These are phyloP conservation scores for Pteromalus puparum DNA, from an alignment of 1,140 invertebrate genomes.

Conservation along the genomic window DNA sequence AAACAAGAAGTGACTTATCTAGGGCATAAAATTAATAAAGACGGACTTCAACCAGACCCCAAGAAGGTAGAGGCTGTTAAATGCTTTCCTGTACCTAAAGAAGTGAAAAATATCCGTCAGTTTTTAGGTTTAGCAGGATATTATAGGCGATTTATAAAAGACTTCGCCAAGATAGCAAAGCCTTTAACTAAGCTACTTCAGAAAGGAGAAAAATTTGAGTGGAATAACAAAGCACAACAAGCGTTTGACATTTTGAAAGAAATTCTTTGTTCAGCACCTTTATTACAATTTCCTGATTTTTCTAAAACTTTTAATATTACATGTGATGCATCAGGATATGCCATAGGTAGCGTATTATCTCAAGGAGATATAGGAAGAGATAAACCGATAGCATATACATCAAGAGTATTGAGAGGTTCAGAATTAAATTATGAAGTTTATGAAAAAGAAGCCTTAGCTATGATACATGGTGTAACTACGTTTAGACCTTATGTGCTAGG, in stretches of 20 bases:
- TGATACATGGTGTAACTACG: too few species aligned
- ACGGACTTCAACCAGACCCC: slow-evolving; percentile 6
- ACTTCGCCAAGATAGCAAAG: slow-evolving; percentile 11
- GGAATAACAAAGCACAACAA: not conserved
- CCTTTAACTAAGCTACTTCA: not conserved
- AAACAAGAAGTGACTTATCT: slow-evolving; percentile 15
- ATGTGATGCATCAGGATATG: slow-evolving; percentile 67
- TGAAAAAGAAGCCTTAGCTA: slow-evolving; percentile 27
- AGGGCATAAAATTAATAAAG: slow-evolving; percentile 8
- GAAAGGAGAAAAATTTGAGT: not conserved
- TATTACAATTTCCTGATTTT: slow-evolving; percentile 67
- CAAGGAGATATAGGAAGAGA: slow-evolving; percentile 51
- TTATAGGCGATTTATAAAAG: slow-evolving; percentile 19
- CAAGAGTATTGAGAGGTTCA: slow-evolving; percentile 55
- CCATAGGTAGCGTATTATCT: slow-evolving; percentile 65
- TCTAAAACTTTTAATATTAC: slow-evolving; percentile 65
- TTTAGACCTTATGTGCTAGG: slow-evolving; percentile 21
- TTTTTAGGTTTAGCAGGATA: slow-evolving; percentile 22
- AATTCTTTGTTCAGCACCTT: slow-evolving; percentile 41
- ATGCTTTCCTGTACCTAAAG: not conserved
- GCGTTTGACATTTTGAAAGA: slow-evolving; percentile 1
- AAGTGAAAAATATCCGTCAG: slow-evolving; percentile 11
- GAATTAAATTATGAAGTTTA: slow-evolving; percentile 37
- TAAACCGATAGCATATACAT: slow-evolving; percentile 43
- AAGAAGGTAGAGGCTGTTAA: not conserved